Base-by-base conservation (phyloP, 2,113 vertebrate species). In the Mus spicilegus region DNA sequence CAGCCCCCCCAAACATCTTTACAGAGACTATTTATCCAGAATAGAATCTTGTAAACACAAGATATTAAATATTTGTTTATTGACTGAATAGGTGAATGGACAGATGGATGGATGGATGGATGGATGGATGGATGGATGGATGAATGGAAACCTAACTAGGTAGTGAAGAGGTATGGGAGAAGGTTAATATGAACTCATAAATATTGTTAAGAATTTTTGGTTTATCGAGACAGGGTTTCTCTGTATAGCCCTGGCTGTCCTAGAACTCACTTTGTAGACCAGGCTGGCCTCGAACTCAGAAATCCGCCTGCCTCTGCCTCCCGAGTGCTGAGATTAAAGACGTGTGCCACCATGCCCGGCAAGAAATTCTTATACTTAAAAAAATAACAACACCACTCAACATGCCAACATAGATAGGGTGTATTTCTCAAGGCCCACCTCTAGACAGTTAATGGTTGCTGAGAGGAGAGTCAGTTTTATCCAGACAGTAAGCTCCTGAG, bases 1-100 rank as follows among this genome's bases (percentile, higher is more conserved):
- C 49, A 49, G 49, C 49, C 49, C 49, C 49, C 49, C 49, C 3
- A 49, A 49, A 49, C 7, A 58, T 81, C 81, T 36, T 80, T 46
- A 33, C 22, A 10, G 3, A 67, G 49, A 84, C 26, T 87, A 42
- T 90, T 76, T 95, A 28, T 42, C 70, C 90, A 87, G 77, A 84
- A 89, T n/a, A 89, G n/a, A 94, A 93, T 86, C 72, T 96, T 58
- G 67, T 56, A 70, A 95, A 95, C 33, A 70, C 69, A 58, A 24
- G 20, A 1, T 58, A 6, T 49, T 93, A 87, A 87, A 91, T 95
- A 91, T 77, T 54, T 91, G 58, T 63, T 91, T 56, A 73, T 46
- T 76, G 51, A 69, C 13, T 33, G 8, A 95, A 49, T 85, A 39
- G 65, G 19, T 96, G 61, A 81, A 46, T 20, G 9, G 85, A 90